phyloP scores from a whole-genome alignment of 2,113 vertebrate genomes.

The Silurus meridionalis region DNA sequence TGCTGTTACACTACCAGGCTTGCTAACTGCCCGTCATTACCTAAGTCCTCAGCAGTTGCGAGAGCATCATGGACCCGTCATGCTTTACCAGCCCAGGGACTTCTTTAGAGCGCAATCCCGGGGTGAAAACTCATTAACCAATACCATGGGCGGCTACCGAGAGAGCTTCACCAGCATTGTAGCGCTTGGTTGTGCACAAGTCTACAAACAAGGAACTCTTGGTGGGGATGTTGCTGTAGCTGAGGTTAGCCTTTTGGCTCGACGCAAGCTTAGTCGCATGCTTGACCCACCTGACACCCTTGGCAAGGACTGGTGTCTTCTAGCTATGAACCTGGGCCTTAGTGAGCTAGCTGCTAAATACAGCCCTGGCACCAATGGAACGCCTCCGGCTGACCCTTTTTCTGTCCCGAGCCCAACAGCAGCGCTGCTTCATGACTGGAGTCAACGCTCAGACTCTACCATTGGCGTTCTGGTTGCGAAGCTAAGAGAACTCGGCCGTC shows the following conservation, averaged over 20 bases:
- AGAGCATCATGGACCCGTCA: slow-evolving; percentile 90
- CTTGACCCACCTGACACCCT: slow-evolving; percentile 93
- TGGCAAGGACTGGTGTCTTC: slow-evolving; percentile 98
- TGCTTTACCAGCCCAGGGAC: slow-evolving; percentile 98
- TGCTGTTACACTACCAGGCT: slow-evolving; percentile 87
- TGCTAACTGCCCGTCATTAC: slow-evolving; percentile 90
- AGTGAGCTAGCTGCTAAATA: slow-evolving; percentile 91
- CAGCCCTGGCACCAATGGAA: slow-evolving; percentile 74
- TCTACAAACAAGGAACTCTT: slow-evolving; percentile 86
- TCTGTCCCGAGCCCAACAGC: slow-evolving; percentile 84
- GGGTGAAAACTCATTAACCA: slow-evolving; percentile 86
- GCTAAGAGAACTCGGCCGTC: slow-evolving; percentile 90
- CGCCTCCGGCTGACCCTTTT: slow-evolving; percentile 58
- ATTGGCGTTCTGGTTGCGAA: slow-evolving; percentile 89
- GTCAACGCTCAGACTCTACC: slow-evolving; percentile 80
- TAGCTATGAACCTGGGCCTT: slow-evolving; percentile 97
- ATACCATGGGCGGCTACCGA: slow-evolving; percentile 95
- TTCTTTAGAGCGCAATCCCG: slow-evolving; percentile 90
- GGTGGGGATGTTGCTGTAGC: slow-evolving; percentile 86
- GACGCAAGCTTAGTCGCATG: slow-evolving; percentile 89
- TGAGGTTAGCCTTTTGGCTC: slow-evolving; percentile 84
- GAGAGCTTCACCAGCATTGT: slow-evolving; percentile 96
- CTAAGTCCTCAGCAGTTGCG: slow-evolving; percentile 95
- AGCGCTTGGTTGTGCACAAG: slow-evolving; percentile 87
- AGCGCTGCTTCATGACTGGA: slow-evolving; percentile 89